Percentiles rank a stretch among this genome's conserved stretches.
Conservation (phyloP, 2,113 vertebrate species). For the Phalacrocorax brasilianus region DNA sequence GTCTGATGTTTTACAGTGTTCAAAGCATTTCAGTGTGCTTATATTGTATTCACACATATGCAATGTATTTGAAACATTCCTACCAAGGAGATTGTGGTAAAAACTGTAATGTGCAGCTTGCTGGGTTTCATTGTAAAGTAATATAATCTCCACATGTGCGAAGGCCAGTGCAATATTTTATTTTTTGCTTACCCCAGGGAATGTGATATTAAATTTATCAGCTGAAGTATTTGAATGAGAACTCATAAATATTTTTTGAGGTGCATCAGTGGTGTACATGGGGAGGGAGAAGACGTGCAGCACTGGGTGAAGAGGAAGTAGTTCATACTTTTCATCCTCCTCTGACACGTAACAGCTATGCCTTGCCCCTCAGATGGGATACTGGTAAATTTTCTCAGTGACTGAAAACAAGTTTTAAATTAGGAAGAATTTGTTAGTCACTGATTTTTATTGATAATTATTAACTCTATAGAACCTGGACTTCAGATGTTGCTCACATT, state of each 20-base stretch:
- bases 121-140: slow-evolving; percentile 65
- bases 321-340: neutral
- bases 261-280: neutral
- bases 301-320: neutral
- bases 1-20: slow-evolving; percentile 48
- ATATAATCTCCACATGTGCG: slow-evolving; percentile 66
- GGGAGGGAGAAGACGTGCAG: neutral
- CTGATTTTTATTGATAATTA: neutral
- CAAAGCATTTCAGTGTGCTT: slow-evolving; percentile 49
- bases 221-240: slow-evolving; percentile 60
- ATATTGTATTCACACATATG: slow-evolving; percentile 58
- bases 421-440: neutral
- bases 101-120: slow-evolving; percentile 57
- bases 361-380: neutral
- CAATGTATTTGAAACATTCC: slow-evolving; percentile 70
- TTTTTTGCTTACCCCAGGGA: slow-evolving; percentile 60
- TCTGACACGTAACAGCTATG: neutral
- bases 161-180: slow-evolving; percentile 59
- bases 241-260: slow-evolving; percentile 66
- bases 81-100: slow-evolving; percentile 69
- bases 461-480: neutral
- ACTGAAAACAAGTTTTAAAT: neutral
- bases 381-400: neutral
- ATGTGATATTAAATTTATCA: slow-evolving; percentile 71
- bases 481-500: neutral